phyloP scores from a whole-genome alignment of 2,113 vertebrate species.

The Megaceryle torquata region DNA sequence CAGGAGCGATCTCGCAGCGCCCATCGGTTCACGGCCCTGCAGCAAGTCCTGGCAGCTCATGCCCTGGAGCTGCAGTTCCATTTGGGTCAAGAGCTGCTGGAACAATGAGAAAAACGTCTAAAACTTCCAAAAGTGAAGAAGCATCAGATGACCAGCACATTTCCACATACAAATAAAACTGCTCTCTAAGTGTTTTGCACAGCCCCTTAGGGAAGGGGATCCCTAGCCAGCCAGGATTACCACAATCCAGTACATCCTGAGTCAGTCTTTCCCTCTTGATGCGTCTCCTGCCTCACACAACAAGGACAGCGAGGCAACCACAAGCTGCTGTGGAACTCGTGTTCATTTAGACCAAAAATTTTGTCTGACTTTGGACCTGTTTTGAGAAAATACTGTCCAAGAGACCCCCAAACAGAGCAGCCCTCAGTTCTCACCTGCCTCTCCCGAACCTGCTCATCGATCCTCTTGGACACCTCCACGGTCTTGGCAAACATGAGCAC shows the following conservation, averaged over 20 bases:
- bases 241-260: background rate
- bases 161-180: background rate
- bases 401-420: background rate
- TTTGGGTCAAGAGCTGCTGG: background rate
- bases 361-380: background rate
- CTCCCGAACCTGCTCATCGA: constrained; percentile 92
- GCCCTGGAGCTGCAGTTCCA: background rate
- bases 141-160: accelerated
- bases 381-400: background rate
- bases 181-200: background rate
- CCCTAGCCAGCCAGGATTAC: background rate
- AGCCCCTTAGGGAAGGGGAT: background rate
- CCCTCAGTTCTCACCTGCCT: constrained; percentile 81
- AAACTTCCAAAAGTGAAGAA: background rate
- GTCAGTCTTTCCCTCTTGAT: background rate
- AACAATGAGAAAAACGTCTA: background rate
- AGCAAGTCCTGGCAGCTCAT: background rate
- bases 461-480: constrained; percentile 82
- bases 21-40: background rate
- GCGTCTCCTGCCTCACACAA: background rate
- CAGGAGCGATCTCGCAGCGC: background rate
- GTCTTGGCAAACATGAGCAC: constrained; percentile 95
- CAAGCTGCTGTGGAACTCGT: accelerated
- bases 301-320: background rate
- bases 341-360: background rate